Base-by-base conservation (phyloP, 1,140 invertebrate species). In the Cyclargus thomasi region DNA sequence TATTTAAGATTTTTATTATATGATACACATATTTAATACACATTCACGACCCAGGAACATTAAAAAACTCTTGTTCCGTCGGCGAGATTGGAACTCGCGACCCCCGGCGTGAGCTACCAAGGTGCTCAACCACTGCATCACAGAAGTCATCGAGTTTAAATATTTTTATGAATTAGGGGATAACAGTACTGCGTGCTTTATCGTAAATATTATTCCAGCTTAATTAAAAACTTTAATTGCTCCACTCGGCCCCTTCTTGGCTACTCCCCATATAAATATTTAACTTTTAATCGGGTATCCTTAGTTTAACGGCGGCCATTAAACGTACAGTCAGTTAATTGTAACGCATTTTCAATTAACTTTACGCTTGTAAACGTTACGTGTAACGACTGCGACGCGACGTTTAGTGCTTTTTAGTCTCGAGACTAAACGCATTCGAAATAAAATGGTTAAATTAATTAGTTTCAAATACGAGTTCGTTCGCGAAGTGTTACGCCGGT, bases 331-430 rank as follows among this genome's bases (percentile, higher is more conserved):
- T 20, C 53, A 20, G n/a, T 55, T 55, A 55, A 55, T 55, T 20
- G 16, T 55, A 55, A 55, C 53, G 53, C 18, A 55, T 55, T 55
- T 55, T 55, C 53, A 55, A 18, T 55, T 55, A 55, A 20, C 18
- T 55, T 55, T 55, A 55, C 18, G 53, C 18, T 55, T 55, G 53
- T 55, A 20, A 53, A 20, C 53, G 18, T 18, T 55, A 55, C n/a
- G 18, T 20, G 53, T 55, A 55, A 55, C 53, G 16, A 55, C 53
- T 8, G 3, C 11, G n/a, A 20, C 53, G 6, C n/a, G 53, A 55
- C 53, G 18, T 55, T 55, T 18, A 10, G n/a, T 18, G 53, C 53
- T 47, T 47, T 47, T 47, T 47, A 47, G 11, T 47, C 39, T 47
- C 39, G 39, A 47, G 39, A 47, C 39, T 47, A 47, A 47, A 47